phyloP scores from a whole-genome alignment of 2,888 invertebrate species.

The Coleophora deauratella region DNA sequence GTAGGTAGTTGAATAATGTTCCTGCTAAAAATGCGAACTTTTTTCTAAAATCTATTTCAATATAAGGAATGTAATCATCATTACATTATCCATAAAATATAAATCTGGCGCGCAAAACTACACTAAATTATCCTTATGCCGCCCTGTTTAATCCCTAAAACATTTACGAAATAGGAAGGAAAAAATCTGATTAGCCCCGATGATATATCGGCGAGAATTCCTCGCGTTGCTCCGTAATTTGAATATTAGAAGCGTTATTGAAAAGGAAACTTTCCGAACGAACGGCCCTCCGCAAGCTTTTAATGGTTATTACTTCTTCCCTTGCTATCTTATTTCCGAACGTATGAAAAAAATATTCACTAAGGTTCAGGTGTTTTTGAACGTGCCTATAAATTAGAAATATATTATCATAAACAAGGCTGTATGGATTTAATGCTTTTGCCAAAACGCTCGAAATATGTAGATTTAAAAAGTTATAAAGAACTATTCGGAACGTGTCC shows the following conservation, averaged over 20 bases:
- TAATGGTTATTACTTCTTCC: constrained; percentile 68
- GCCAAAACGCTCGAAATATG: too few species aligned
- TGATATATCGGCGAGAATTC: constrained; percentile 67
- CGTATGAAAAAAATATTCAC: constrained; percentile 25
- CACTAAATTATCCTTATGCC: constrained; percentile 28
- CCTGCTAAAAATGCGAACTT: too few species aligned
- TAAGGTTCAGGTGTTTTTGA: constrained; percentile 36
- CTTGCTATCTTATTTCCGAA: constrained; percentile 38
- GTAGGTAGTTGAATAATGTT: not conserved
- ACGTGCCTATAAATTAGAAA: constrained; percentile 3
- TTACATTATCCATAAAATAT: constrained; percentile 13
- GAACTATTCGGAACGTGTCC: constrained; percentile 51
- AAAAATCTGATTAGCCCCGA: constrained; percentile 65
- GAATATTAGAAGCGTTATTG: constrained; percentile 74
- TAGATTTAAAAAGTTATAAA: too few species aligned
- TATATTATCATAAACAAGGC: not conserved
- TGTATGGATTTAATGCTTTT: not conserved
- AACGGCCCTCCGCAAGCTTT: constrained; percentile 59
- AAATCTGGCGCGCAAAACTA: constrained; percentile 31
- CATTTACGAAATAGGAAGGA: constrained; percentile 49
- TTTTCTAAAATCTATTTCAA: too few species aligned
- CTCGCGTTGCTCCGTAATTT: constrained; percentile 67
- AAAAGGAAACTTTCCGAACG: constrained; percentile 66
- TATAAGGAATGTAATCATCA: too few species aligned
- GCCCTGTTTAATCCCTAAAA: constrained; percentile 48